Conservation (phyloP, 2,113 vertebrate species). For the Sturnira hondurensis region DNA sequence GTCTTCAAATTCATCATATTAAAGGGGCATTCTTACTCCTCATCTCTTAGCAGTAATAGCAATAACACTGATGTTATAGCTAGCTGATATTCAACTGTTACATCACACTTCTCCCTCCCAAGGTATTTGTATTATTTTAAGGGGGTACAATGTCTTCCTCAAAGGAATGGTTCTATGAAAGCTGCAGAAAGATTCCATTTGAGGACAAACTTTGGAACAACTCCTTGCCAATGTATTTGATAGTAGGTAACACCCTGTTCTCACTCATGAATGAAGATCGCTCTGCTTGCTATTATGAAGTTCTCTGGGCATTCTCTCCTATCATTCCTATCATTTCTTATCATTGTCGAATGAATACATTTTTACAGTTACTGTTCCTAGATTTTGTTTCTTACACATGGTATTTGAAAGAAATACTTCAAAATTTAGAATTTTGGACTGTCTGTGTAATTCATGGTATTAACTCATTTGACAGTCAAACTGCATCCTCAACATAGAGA, state of each 20-base stretch:
- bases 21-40: neutral
- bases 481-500: neutral
- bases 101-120: neutral
- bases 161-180: neutral
- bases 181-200: neutral
- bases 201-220: neutral
- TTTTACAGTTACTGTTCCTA: neutral
- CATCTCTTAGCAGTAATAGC: neutral
- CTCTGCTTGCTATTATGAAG: neutral
- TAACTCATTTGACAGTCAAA: neutral
- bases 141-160: neutral
- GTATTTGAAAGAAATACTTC: neutral
- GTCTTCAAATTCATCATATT: neutral
- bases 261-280: neutral
- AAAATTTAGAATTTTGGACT: slow-evolving; percentile 1
- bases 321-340: neutral
- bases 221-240: neutral
- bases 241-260: neutral
- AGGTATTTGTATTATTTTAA: neutral
- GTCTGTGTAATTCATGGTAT: neutral
- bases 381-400: neutral
- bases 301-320: neutral
- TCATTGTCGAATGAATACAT: neutral
- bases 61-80: neutral
- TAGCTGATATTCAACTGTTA: neutral